Evolutionary conservation across 2,888 invertebrate genomes (phyloP).

Genomic region (Acanthosoma haemorrhoidale): DNA sequence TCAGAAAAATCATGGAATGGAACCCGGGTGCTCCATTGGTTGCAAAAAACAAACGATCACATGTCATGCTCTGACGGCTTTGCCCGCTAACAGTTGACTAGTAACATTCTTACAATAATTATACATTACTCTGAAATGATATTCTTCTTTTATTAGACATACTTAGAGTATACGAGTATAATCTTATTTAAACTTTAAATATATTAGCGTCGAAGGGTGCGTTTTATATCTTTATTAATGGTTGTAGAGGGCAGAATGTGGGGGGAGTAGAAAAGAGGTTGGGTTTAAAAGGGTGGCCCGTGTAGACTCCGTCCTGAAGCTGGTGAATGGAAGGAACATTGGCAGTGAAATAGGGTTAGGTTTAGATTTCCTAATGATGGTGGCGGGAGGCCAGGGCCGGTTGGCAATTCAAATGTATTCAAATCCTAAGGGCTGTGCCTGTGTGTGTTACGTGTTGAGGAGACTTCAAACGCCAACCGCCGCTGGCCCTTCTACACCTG

Average conservation of each 20-base stretch:
- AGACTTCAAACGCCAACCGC: neutral
- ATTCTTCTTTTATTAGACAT: too few species aligned
- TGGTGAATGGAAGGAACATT: neutral
- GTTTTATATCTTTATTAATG: too few species aligned
- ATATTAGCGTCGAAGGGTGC: too few species aligned
- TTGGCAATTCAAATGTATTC: conserved; percentile 32
- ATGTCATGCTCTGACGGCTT: too few species aligned
- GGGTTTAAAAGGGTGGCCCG: neutral
- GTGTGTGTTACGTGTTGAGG: neutral
- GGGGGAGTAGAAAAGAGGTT: neutral
- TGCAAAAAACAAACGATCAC: too few species aligned
- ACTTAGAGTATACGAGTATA: too few species aligned
- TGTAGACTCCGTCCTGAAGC: neutral
- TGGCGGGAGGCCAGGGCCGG: neutral
- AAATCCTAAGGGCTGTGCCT: conserved; percentile 1
- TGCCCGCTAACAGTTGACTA: too few species aligned
- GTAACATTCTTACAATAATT: too few species aligned
- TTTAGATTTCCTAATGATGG: conserved; percentile 22
- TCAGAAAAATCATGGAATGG: too few species aligned
- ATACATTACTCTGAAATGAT: too few species aligned
- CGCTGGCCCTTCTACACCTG: neutral
- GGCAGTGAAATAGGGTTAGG: neutral
- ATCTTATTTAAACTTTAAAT: too few species aligned
- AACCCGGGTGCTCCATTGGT: too few species aligned
- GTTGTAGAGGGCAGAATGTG: neutral